Conservation (phyloP, 2,888 invertebrate genomes). For the Aphidoletes aphidimyza region DNA sequence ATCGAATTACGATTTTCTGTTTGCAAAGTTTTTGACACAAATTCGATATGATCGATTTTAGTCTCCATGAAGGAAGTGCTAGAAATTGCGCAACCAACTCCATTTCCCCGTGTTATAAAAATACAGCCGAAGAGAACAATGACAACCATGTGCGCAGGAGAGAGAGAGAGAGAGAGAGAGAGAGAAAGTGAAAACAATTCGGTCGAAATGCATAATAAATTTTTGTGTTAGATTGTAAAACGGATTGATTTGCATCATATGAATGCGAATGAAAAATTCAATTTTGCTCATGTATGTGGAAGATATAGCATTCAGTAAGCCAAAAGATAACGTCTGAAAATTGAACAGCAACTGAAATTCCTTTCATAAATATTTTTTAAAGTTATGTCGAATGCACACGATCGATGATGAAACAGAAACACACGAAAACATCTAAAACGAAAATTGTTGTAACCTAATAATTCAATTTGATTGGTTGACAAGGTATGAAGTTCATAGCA, state of each 20-base stretch:
- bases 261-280: not conserved
- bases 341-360: not conserved
- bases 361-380: not conserved
- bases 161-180: too few relatives aligned
- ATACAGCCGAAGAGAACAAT: too few relatives aligned
- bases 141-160: too few relatives aligned
- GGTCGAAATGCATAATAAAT: not conserved
- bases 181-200: not conserved
- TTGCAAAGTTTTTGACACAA: slow-evolving; percentile 52
- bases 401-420: too few relatives aligned
- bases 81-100: not conserved
- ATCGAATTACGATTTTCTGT: slow-evolving; percentile 49
- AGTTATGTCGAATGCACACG: not conserved
- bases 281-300: not conserved
- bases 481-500: not conserved
- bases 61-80: not conserved
- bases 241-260: not conserved
- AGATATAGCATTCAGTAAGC: not conserved
- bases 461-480: not conserved
- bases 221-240: not conserved
- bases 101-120: not conserved
- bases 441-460: not conserved
- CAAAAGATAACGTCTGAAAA: not conserved
- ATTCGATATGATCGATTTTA: slow-evolving; percentile 12
- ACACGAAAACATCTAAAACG: not conserved